These are phyloP conservation scores for Chesias legatella DNA, from an alignment of 2,888 invertebrate species.

Conservation along the genomic window DNA sequence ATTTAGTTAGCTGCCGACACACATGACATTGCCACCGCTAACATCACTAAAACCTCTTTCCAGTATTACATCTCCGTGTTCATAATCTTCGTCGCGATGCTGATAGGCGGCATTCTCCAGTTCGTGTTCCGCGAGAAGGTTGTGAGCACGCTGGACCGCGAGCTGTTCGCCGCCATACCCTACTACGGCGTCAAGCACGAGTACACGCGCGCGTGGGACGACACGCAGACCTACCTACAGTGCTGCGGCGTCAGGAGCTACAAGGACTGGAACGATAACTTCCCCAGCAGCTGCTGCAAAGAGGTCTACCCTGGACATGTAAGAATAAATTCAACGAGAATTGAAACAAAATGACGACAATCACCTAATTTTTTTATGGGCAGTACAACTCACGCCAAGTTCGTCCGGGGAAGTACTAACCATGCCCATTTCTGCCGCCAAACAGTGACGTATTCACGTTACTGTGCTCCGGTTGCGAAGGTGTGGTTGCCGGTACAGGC, in stretches of 20 bases:
- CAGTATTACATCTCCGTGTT: constrained; percentile 95
- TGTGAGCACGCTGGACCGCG: constrained; percentile 85
- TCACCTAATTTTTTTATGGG: too few relatives aligned
- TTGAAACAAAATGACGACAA: too few relatives aligned
- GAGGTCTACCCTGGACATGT: constrained; percentile 81
- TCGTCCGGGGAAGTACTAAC: too few relatives aligned
- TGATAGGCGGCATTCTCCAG: constrained; percentile 94
- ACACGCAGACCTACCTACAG: constrained; percentile 89
- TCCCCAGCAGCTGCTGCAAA: constrained; percentile 89
- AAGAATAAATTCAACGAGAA: background rate
- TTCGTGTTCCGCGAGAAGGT: constrained; percentile 95
- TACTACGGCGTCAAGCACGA: constrained; percentile 85
- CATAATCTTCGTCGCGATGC: constrained; percentile 93
- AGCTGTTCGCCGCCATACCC: constrained; percentile 88
- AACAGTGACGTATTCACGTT: too few relatives aligned
- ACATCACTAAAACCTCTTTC: constrained; percentile 40
- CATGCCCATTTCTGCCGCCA: too few relatives aligned
- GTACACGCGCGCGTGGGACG: constrained; percentile 92
- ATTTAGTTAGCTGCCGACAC: too few relatives aligned
- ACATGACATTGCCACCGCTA: too few relatives aligned
- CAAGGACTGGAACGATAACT: constrained; percentile 86
- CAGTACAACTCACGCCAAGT: too few relatives aligned
- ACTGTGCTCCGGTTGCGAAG: too few relatives aligned
- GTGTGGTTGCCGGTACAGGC: too few relatives aligned
- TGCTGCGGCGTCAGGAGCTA: constrained; percentile 91